phyloP scores from a whole-genome alignment of 2,888 invertebrate species.

The Athetis lepigone region DNA sequence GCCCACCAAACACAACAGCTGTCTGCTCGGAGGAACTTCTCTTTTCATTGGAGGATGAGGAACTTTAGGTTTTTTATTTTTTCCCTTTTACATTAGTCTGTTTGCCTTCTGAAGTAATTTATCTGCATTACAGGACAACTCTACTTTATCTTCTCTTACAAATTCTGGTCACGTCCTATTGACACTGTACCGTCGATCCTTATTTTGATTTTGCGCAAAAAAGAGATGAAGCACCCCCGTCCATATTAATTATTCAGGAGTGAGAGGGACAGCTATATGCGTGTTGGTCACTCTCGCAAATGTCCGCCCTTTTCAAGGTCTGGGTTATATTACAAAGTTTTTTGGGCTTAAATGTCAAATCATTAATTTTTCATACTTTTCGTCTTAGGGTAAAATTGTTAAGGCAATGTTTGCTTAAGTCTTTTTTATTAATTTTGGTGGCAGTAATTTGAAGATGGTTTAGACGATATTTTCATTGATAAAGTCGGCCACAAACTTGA shows the following conservation, averaged over 20 bases:
- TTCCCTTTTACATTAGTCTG: background rate
- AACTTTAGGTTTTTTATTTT: no score
- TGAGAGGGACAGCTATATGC: constrained; percentile 16
- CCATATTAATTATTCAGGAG: constrained; percentile 17
- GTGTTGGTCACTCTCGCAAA: background rate
- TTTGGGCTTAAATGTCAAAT: constrained; percentile 9
- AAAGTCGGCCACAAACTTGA: no score
- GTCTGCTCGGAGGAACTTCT: no score
- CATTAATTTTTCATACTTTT: constrained; percentile 9
- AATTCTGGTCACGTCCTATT: constrained; percentile 62
- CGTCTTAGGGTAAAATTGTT: background rate
- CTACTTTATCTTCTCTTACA: constrained; percentile 40
- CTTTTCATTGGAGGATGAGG: no score
- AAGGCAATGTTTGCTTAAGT: background rate
- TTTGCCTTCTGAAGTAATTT: constrained; percentile 42
- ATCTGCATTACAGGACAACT: constrained; percentile 8
- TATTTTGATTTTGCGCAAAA: constrained; percentile 53
- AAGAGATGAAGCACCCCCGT: constrained; percentile 38
- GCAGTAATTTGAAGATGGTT: no score
- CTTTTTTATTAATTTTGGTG: no score
- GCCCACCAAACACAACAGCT: no score
- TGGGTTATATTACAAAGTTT: constrained; percentile 13
- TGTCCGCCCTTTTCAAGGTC: constrained; percentile 20
- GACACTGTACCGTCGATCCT: constrained; percentile 22
- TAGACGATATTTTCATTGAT: no score